Evolutionary conservation across 2,797 vertebrate genomes (phyloP), one percentile per base, ranked within the genome.

Genomic region (Trichosurus vulpecula): DNA sequence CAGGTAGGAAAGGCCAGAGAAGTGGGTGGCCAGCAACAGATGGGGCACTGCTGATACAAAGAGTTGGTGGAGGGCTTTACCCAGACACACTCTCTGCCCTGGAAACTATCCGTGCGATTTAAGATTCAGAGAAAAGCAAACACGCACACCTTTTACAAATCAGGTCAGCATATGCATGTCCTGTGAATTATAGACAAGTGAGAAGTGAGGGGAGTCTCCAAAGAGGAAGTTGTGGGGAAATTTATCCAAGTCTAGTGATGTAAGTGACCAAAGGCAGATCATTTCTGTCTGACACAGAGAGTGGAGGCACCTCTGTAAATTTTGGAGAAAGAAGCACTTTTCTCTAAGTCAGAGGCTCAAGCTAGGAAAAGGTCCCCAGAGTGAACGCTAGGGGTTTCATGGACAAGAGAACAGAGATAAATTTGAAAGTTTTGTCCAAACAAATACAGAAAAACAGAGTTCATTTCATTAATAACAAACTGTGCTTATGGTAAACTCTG

Each of bases 301-400:
- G 29, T 10, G 25, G n/a, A 95, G 30, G 91, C 47, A 3, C 25
- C 41, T 47, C 41, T 47, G 74, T 81, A 27, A n/a, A 81, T 81
- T 41, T 52, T 8, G 54, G 11, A 27, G 25, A 74, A 95, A 52
- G 57, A 92, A 27, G 27, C 11, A 94, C 47, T 92, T 55, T 31
- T 51, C 53, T 47, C 56, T 93, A 91, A 29, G 91, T 94, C 66
- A 94, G 92, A 96, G 90, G 30, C 96, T 1, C 55, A 14, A 41
- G 41, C 91, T 56, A 81, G 35, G 74, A 93, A 89, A 91, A 74
- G 10, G 74, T 95, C 51, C 31, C 52, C 81, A 95, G 35, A 94
- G 19, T 90, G 52, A 53, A 51, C 93, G 54, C 51, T 54, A 6
- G 91, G 81, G 27, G 52, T 91, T 58, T 74, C 0, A 47, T 54